phyloP scores from a whole-genome alignment of 1,140 invertebrate genomes.

The Eumaeus atala region DNA sequence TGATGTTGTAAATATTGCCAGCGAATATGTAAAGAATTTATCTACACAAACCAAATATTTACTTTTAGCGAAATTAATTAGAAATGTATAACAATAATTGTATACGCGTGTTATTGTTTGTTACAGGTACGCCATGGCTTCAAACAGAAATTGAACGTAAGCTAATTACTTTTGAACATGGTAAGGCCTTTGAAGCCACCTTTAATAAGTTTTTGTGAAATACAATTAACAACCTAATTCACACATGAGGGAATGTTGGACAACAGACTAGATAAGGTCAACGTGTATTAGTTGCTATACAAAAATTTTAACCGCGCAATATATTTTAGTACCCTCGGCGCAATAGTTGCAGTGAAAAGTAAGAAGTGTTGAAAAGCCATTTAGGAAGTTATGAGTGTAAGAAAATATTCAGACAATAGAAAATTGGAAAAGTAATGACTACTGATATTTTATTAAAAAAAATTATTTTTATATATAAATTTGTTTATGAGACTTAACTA shows the following conservation, averaged over 20 bases:
- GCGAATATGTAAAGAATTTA: neutral
- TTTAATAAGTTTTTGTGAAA: constrained; percentile 29
- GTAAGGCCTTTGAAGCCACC: constrained; percentile 17
- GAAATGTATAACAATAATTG: neutral
- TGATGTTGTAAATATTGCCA: neutral
- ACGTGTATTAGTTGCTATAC: too few species aligned
- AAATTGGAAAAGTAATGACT: too few species aligned
- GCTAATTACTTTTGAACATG: constrained; percentile 6
- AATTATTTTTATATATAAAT: too few species aligned
- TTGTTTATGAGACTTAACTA: too few species aligned
- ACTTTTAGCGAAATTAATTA: neutral
- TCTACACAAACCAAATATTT: neutral
- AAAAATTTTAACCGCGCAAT: too few species aligned
- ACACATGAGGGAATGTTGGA: constrained; percentile 26
- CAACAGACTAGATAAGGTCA: constrained; percentile 18
- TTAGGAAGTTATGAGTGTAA: too few species aligned
- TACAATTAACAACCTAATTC: constrained; percentile 29
- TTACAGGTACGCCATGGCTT: neutral
- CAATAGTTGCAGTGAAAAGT: too few species aligned
- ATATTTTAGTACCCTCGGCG: too few species aligned
- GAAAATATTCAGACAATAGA: too few species aligned
- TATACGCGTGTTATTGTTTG: neutral
- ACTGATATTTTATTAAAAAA: too few species aligned
- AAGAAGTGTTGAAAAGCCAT: too few species aligned
- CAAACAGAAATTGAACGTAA: constrained; percentile 4